Evolutionary conservation across 1,140 invertebrate genomes (phyloP).

Genomic region (Steinernema feltiae): DNA sequence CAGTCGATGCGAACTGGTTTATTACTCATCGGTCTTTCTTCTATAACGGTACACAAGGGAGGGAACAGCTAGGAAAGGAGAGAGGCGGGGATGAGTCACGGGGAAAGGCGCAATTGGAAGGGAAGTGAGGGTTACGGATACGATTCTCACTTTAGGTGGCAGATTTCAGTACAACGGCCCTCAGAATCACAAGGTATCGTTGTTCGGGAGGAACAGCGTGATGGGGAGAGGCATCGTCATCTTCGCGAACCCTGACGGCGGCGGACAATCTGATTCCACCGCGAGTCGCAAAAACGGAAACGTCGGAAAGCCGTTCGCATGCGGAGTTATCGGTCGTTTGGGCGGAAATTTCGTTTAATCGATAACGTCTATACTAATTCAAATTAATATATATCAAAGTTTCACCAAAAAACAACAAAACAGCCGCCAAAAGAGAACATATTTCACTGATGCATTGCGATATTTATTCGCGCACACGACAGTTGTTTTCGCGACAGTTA

Average conservation of each 20-base stretch:
- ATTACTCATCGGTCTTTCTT: too few relatives aligned
- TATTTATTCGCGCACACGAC: too few relatives aligned
- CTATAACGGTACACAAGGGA: too few relatives aligned
- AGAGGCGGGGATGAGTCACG: too few relatives aligned
- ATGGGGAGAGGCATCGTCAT: background rate
- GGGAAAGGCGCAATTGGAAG: too few relatives aligned
- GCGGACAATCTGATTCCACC: background rate
- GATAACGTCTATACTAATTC: background rate
- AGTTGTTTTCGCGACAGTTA: too few relatives aligned
- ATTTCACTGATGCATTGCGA: background rate
- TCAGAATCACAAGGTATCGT: background rate
- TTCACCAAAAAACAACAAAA: background rate
- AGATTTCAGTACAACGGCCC: background rate
- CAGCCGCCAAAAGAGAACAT: background rate
- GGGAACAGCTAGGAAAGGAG: too few relatives aligned
- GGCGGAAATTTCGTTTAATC: background rate
- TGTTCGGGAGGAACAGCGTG: constrained; percentile 17
- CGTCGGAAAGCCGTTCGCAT: background rate
- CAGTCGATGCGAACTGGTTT: too few relatives aligned
- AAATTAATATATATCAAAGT: too few relatives aligned
- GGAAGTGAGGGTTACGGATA: too few relatives aligned
- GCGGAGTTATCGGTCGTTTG: constrained; percentile 3
- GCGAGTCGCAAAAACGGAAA: background rate
- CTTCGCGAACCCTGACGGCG: background rate
- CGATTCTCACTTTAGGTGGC: too few relatives aligned